Evolutionary conservation across 2,888 invertebrate species (phyloP), one percentile per base, ranked within the genome.

Genomic region (Ctena decussata): DNA sequence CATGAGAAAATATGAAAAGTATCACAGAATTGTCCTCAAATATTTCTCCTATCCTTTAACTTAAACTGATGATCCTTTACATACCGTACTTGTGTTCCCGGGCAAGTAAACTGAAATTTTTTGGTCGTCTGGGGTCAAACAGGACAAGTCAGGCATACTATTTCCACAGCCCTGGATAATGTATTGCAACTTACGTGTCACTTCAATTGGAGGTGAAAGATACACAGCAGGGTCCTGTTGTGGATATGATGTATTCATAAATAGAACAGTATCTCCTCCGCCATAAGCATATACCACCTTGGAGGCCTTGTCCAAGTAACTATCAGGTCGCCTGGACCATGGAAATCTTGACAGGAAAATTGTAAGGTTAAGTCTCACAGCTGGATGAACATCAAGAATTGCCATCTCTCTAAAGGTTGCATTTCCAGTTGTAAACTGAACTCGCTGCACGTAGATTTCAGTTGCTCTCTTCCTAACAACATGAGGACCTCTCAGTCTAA

Each of bases 271-370:
- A 15, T 24, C 60, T 15, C 30, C 76, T 8, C 46, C 44, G 8
- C 60, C 77, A 1, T n/a, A 27, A 5, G 70, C 35, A 2, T 79
- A 77, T 37, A 57, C 70, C 35, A 77, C 81, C 49, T 75, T 87
- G 35, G 79, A 69, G 24, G 57, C 72, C 15, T 85, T 70, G 72
- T 90, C 90, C 41, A 77, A 75, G 72, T 89, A 88, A 15, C 78
- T 80, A 65, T 91, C 85, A 35, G 92, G 92, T 69, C 84, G 76
- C 78, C 92, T 78, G 12, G 86, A 82, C 37, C 83, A 85, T 8
- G 91, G 91, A 74, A 85, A 90, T 15, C 79, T 57, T 44, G 90
- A 86, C 80, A 87, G 85, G 24, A 83, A 83, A 69, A 89, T 72
- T 8, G 91, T 91, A 0, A 87, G 65, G 71, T 91, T 91, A 24